Percentiles rank a stretch among this genome's conserved stretches.
phyloP scores from a whole-genome alignment of 1,140 invertebrate genomes.

The Eriosoma lanigerum region DNA sequence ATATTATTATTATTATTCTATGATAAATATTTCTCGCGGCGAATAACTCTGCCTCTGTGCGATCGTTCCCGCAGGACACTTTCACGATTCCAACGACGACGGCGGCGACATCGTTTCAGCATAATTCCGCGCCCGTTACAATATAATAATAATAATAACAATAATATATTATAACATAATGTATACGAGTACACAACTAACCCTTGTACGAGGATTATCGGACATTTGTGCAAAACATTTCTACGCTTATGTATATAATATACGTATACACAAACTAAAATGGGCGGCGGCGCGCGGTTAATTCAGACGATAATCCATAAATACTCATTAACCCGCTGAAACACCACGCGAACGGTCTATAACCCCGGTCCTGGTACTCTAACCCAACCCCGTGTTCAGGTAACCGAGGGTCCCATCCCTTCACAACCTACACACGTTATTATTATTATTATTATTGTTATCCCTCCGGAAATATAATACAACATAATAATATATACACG shows the following conservation, averaged over 20 bases:
- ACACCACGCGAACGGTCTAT: conserved; percentile 31
- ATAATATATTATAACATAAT: background rate
- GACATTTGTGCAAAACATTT: conserved; percentile 37
- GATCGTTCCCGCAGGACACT: too few relatives aligned
- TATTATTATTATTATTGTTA: conserved; percentile 19
- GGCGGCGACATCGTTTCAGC: too few relatives aligned
- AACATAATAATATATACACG: background rate
- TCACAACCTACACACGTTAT: background rate
- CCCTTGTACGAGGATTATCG: conserved; percentile 21
- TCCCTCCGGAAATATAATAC: conserved; percentile 10
- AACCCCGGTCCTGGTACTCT: background rate
- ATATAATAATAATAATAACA: background rate
- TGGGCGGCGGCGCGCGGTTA: conserved; percentile 20
- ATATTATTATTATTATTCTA: too few relatives aligned
- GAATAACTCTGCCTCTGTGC: too few relatives aligned
- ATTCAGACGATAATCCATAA: conserved; percentile 51
- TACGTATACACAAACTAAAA: conserved; percentile 10
- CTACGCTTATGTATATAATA: too few relatives aligned
- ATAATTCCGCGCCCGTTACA: too few relatives aligned
- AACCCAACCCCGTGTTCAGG: background rate
- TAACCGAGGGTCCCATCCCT: background rate
- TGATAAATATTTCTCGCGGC: too few relatives aligned
- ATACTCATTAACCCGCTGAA: conserved; percentile 50
- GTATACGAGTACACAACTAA: background rate
- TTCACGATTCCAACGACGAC: too few relatives aligned